Conservation (phyloP, 2,888 invertebrate species). For the Gryllus longicercus region DNA sequence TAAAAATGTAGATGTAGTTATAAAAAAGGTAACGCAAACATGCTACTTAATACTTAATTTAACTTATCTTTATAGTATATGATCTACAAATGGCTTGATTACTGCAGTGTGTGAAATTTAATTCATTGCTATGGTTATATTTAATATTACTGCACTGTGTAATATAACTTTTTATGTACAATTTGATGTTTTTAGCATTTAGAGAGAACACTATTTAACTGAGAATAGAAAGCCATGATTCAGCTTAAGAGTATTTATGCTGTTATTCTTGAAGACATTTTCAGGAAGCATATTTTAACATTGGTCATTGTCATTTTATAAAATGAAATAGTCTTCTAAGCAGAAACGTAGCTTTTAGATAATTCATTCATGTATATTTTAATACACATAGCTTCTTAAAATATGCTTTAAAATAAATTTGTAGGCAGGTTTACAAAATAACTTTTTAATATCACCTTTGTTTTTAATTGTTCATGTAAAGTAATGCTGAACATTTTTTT, state of each 20-base stretch:
- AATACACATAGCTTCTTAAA: too few species aligned
- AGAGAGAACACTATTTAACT: neutral
- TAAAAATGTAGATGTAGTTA: too few species aligned
- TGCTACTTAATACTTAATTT: neutral
- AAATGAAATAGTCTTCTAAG: neutral
- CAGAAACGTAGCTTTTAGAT: neutral
- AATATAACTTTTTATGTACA: conserved; percentile 25
- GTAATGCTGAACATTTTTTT: neutral
- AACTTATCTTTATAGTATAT: neutral
- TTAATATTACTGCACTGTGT: neutral
- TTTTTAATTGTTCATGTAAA: neutral
- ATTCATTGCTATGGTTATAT: too few species aligned
- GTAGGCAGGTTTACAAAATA: too few species aligned
- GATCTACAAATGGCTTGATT: neutral
- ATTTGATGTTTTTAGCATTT: conserved; percentile 27
- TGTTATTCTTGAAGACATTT: neutral
- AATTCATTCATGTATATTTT: too few species aligned
- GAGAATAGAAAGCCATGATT: neutral
- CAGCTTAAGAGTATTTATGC: neutral
- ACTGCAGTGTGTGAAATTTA: neutral
- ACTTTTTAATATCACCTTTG: too few species aligned
- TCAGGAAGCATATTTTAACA: conserved; percentile 11
- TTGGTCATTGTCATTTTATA: conserved; percentile 18
- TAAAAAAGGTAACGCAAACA: neutral
- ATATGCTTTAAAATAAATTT: too few species aligned